Base-by-base conservation (phyloP, 1,140 invertebrate genomes). In the Eumaeus atala region DNA sequence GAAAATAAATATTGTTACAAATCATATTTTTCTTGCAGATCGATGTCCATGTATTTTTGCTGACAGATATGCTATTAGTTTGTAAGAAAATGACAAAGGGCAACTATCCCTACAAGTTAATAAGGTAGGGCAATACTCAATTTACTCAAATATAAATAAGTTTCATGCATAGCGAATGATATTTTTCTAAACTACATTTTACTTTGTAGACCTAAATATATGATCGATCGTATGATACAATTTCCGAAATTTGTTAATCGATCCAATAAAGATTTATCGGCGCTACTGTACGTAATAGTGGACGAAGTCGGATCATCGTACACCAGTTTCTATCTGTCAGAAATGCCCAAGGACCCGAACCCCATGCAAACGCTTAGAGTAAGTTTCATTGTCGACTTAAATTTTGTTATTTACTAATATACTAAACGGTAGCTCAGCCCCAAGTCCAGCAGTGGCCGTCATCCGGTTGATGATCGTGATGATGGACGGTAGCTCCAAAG, bases 41-140 rank as follows among this genome's bases (percentile, higher is more conserved):
- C 48, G 84, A 88, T 48, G 72, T 76, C 0, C 71, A 68, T 10
- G 78, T 70, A 0, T 66, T 80, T 37, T 64, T 88, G 5, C 60
- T 88, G 9, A 86, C 84, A 5, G 84, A 88, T 57, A 80, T 85
- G 75, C 54, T 88, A 14, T 54, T 88, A 21, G 70, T 85, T 36
- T 82, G 80, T 62, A 75, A 78, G 58, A 83, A 77, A 60, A 40
- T 65, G 37, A 59, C 67, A 11, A 75, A 76, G 62, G 68, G 66
- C 48, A 60, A 44, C 7, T 51, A 54, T 53, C 64, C 56, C 5
- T 81, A 66, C 64, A 83, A 77, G 57, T 50, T 80, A 52, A 72
- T 80, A 47, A 77, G 77, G 77, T 81, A 72, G 21, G 21, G 21
- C 21, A 28, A 70, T 28, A 40, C 28, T 52, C 12, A 38, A 2